Evolutionary conservation across 2,888 invertebrate species (phyloP).

Genomic region (Willowsia nigromaculata): DNA sequence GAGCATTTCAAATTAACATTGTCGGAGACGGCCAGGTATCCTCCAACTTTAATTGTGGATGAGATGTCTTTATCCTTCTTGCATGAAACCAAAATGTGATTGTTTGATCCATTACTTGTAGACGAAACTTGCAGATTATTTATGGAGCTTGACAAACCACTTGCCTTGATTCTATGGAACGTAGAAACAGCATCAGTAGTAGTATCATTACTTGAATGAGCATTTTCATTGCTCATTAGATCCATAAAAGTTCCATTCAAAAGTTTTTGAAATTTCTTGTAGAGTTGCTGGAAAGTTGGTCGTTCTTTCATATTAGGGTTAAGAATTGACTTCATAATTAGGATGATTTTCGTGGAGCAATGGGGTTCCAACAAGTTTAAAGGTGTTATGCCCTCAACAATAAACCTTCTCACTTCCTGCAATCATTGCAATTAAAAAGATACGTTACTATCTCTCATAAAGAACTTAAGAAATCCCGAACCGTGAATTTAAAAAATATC

Average conservation of each 20-base stretch:
- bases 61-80: neutral
- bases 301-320: constrained; percentile 26
- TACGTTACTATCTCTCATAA: neutral
- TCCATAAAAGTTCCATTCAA: constrained; percentile 28
- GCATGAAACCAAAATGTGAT: neutral
- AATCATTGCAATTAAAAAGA: neutral
- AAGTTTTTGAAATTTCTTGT: constrained; percentile 33
- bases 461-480: too few relatives aligned
- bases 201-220: neutral
- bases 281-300: constrained; percentile 56
- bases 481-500: too few relatives aligned
- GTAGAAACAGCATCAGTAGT: constrained; percentile 5
- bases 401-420: constrained; percentile 71
- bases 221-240: neutral
- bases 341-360: constrained; percentile 53
- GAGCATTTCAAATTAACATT: neutral
- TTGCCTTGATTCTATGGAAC: constrained; percentile 56
- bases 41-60: neutral
- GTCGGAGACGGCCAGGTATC: neutral
- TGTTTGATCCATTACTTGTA: neutral
- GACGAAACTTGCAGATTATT: constrained; percentile 31
- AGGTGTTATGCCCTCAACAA: constrained; percentile 71
- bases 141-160: constrained; percentile 29
- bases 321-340: constrained; percentile 62
- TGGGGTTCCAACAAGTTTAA: constrained; percentile 42